A percentile compares a stretch with the other conserved stretches of the same genome.
These are phyloP conservation scores for Dinocampus coccinellae DNA, from an alignment of 2,888 invertebrate species.

Conservation along the genomic window DNA sequence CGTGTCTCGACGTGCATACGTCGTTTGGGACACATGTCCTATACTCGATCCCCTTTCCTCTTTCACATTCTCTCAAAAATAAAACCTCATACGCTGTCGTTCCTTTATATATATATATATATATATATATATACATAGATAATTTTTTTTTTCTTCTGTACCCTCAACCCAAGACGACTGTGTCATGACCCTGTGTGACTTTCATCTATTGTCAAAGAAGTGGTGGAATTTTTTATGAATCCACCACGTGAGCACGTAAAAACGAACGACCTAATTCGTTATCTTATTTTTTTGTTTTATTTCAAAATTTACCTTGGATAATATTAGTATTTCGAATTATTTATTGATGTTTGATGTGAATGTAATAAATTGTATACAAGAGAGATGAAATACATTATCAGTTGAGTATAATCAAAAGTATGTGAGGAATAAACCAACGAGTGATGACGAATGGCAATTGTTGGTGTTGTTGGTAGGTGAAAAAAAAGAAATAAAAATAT, in stretches of 20 bases:
- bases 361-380: neutral
- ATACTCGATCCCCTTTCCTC: slow-evolving; percentile 44
- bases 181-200: slow-evolving; percentile 31
- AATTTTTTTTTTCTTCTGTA: slow-evolving; percentile 14
- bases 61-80: slow-evolving; percentile 25
- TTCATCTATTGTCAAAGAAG: slow-evolving; percentile 45
- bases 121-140: no score
- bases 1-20: slow-evolving; percentile 69
- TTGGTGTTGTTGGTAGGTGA: neutral
- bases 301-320: no score
- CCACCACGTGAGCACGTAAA: slow-evolving; percentile 47
- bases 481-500: no score
- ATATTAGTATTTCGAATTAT: no score
- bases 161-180: slow-evolving; percentile 33
- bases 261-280: neutral
- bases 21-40: slow-evolving; percentile 67
- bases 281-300: no score
- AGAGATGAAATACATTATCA: neutral
- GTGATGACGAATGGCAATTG: neutral
- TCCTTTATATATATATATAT: no score
- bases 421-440: neutral
- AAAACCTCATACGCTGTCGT: slow-evolving; percentile 20
- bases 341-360: no score
- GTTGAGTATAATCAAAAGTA: neutral
- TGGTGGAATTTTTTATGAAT: slow-evolving; percentile 64